Evolutionary conservation across 2,797 vertebrate species (phyloP).

Genomic region (Gouania willdenowi): DNA sequence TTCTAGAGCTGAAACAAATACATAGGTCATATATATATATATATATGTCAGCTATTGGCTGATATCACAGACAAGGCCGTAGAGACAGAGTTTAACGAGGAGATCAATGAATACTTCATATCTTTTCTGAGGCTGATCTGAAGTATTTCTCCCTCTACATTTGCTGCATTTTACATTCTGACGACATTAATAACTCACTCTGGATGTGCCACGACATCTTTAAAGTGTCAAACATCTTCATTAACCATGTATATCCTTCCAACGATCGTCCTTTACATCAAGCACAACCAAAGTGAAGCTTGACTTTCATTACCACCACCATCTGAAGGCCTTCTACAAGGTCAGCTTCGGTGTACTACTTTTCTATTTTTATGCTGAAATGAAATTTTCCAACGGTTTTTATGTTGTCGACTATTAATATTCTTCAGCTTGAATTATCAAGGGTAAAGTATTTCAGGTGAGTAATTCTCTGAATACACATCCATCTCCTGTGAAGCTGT

Average conservation of each 20-base stretch:
- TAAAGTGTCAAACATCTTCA: neutral
- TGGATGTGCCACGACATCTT: neutral
- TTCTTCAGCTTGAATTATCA: slow-evolving; percentile 22
- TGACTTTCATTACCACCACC: neutral
- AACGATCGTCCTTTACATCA: slow-evolving; percentile 2
- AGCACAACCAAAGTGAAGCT: neutral
- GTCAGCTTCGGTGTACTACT: slow-evolving; percentile 4
- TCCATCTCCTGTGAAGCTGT: slow-evolving; percentile 1
- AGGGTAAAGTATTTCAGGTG: slow-evolving; percentile 9
- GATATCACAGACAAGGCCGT: no score
- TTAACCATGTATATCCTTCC: neutral
- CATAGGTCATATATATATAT: no score
- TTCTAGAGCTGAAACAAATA: no score
- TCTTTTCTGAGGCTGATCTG: neutral
- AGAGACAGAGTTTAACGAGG: no score
- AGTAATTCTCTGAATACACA: slow-evolving; percentile 13
- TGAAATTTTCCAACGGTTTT: neutral
- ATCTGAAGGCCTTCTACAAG: neutral
- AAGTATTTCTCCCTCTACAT: neutral
- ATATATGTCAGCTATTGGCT: no score
- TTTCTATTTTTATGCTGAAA: slow-evolving; percentile 7
- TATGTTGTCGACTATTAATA: slow-evolving; percentile 6
- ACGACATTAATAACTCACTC: neutral
- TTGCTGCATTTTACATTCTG: neutral
- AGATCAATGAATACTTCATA: no score